Evolutionary conservation across 2,113 vertebrate species (phyloP).

Genomic region (Oplegnathus fasciatus): DNA sequence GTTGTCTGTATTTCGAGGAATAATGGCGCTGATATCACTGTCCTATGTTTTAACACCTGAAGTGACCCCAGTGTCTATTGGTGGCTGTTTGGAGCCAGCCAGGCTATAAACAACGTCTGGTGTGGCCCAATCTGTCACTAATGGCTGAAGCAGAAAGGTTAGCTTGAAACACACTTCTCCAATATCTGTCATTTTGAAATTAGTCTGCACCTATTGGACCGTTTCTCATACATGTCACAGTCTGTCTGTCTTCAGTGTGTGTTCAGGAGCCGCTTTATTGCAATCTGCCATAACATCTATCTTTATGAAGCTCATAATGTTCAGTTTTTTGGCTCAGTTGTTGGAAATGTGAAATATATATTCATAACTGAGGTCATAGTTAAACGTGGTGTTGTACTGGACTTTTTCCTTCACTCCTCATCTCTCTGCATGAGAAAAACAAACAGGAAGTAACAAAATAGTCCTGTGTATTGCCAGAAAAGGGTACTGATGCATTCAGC

Average conservation of each 20-base stretch:
- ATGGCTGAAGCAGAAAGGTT: constrained; percentile 26
- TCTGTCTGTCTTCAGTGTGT: not conserved
- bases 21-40: constrained; percentile 20
- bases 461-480: no score
- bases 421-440: not conserved
- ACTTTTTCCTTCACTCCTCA: not conserved
- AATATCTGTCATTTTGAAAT: constrained; percentile 2
- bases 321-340: no score
- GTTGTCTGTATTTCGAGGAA: constrained; percentile 6
- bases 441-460: not conserved
- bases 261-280: not conserved
- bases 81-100: constrained; percentile 7
- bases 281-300: not conserved
- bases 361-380: no score
- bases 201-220: not conserved
- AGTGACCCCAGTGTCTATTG: constrained; percentile 19
- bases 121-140: constrained; percentile 1
- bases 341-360: not conserved
- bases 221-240: constrained; percentile 1
- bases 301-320: not conserved
- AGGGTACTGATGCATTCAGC: no score
- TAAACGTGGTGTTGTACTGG: not conserved
- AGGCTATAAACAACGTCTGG: constrained; percentile 18
- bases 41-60: constrained; percentile 21
- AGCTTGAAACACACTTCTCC: not conserved